Evolutionary conservation across 2,888 invertebrate genomes (phyloP).

Genomic region (Heliconius sara): DNA sequence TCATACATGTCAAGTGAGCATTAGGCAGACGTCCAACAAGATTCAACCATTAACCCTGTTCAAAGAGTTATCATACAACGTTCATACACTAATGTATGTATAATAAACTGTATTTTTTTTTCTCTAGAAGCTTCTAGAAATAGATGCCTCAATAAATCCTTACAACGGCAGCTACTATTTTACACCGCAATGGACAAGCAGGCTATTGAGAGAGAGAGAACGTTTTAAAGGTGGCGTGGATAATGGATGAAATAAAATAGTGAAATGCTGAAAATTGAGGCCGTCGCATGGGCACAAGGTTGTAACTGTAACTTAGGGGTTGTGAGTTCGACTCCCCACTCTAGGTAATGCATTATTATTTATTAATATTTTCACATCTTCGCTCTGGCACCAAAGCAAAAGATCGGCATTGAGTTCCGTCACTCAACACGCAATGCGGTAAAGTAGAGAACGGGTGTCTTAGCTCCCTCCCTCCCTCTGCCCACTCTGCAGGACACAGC

Average conservation of each 20-base stretch:
- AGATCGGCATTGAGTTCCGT: too few relatives aligned
- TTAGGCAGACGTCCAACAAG: conserved; percentile 72
- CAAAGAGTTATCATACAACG: conserved; percentile 53
- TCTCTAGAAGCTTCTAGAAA: conserved; percentile 54
- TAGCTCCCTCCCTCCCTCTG: too few relatives aligned
- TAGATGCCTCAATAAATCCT: conserved; percentile 57
- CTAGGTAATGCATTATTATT: too few relatives aligned
- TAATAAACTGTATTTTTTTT: conserved; percentile 67
- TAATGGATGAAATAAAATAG: neutral
- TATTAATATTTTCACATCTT: too few relatives aligned
- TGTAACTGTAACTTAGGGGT: too few relatives aligned
- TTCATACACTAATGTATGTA: conserved; percentile 53
- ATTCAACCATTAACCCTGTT: conserved; percentile 64
- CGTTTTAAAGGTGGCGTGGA: conserved; percentile 25
- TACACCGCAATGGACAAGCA: conserved; percentile 50
- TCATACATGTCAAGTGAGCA: conserved; percentile 60
- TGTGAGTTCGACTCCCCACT: too few relatives aligned
- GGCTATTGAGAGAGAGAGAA: conserved; percentile 24
- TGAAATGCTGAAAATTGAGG: too few relatives aligned
- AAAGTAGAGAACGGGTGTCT: too few relatives aligned
- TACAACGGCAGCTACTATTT: conserved; percentile 54
- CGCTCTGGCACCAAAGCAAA: too few relatives aligned
- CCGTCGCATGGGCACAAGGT: too few relatives aligned
- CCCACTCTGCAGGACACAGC: too few relatives aligned
- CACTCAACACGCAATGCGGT: too few relatives aligned